Conservation (phyloP, 1,140 invertebrate genomes). For the Bombus superbus region DNA sequence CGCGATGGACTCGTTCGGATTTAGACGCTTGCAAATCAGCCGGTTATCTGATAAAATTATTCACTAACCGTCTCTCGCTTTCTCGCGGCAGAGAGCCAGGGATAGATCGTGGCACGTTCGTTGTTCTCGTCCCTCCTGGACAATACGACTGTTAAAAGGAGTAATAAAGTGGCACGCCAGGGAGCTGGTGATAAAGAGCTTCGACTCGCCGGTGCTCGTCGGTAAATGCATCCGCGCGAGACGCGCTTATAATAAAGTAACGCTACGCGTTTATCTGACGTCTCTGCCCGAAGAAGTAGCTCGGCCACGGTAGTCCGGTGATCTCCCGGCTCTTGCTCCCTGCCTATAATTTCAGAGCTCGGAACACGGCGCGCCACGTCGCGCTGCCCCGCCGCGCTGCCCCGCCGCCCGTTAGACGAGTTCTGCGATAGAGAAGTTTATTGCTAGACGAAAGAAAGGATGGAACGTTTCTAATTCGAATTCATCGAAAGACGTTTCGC, state of each 20-base stretch:
- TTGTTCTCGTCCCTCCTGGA: constrained; percentile 48
- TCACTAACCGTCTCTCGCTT: constrained; percentile 29
- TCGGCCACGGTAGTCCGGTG: not conserved
- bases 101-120: not conserved
- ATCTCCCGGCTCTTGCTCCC: not conserved
- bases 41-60: constrained; percentile 53
- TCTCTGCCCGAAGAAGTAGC: constrained; percentile 29
- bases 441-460: not conserved
- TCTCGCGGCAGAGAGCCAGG: not conserved
- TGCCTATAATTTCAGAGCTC: constrained; percentile 5
- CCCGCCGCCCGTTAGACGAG: too few relatives aligned
- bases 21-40: constrained; percentile 40
- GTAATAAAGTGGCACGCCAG: constrained; percentile 60
- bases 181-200: constrained; percentile 62
- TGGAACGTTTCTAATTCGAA: not conserved
- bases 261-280: constrained; percentile 37
- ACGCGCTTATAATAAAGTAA: constrained; percentile 47
- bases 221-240: constrained; percentile 48
- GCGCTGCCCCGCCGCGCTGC: not conserved
- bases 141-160: constrained; percentile 71
- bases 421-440: not conserved
- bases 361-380: not conserved
- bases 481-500: not conserved
- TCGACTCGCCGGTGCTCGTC: constrained; percentile 25
- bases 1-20: constrained; percentile 11